Evolutionary conservation across 2,113 vertebrate species (phyloP), one percentile per base, ranked within the genome.

Genomic region (Tor tambroides): DNA sequence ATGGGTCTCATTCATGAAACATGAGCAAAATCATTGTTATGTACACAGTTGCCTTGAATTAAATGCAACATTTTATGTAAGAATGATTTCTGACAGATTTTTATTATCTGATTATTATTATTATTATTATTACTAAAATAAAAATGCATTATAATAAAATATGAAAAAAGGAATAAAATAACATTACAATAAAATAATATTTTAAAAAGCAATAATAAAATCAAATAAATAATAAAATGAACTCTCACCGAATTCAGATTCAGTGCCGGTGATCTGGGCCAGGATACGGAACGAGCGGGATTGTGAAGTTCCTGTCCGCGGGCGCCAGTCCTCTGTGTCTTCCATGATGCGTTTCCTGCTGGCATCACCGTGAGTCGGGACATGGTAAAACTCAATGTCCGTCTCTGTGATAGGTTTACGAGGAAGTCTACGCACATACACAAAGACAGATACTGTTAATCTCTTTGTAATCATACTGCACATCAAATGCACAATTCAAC

Each of bases 281-380:
- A 99, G 97, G 92, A 99, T 99, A 41, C 95, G 96, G 93, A 99
- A 99, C 12, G 98, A 99, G 69, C 97, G 97, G 67, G 98, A 99
- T 92, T 99, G 98, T 69, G 97, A 98, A 2, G 97, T 99, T 69
- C 98, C 98, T 0, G 96, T 96, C 17, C 97, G 94, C 0, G 98
- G 98, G 6, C 95, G 96, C 98, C 98, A 99, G 89, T 99, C 98
- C 89, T 99, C 98, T 0, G 98, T 99, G 88, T 99, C 98, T 85
- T 99, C 96, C 7, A 95, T 98, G 92, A 99, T 94, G 8, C 98
- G 95, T 89, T 98, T 98, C 94, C 98, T 98, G 94, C 98, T 99
- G 87, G 97, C 96, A 51, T 98, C 97, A 2, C 96, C 97, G 38
- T 97, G 97, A 89, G 95, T 94, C 10, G 97, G 96, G 15, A 97